Evolutionary conservation across 2,113 vertebrate genomes (phyloP).

Genomic region (Sisor rabdophorus): DNA sequence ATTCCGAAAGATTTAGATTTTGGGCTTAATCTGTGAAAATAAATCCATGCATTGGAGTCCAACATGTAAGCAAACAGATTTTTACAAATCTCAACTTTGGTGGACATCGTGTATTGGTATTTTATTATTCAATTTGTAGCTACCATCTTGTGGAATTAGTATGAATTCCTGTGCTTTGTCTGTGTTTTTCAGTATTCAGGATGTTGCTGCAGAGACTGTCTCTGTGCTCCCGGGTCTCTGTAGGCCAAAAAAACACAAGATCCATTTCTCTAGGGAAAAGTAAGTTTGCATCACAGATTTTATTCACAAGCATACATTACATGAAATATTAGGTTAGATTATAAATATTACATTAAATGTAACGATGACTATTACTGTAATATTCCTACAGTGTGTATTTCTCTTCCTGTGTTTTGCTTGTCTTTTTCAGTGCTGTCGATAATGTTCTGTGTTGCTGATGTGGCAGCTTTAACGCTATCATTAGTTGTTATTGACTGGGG

Average conservation of each 20-base stretch:
- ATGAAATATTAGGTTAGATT: no score
- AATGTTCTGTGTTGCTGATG: constrained; percentile 43
- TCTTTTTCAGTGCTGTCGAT: constrained; percentile 20
- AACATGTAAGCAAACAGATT: no score
- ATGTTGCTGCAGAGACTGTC: constrained; percentile 48
- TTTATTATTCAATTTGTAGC: no score
- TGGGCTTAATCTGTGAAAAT: no score
- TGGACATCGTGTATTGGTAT: no score
- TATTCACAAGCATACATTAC: neutral
- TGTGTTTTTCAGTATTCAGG: constrained; percentile 25
- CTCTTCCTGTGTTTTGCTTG: neutral
- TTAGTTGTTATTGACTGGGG: constrained; percentile 19
- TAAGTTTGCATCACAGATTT: constrained; percentile 26
- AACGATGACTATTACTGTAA: no score
- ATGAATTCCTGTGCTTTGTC: neutral
- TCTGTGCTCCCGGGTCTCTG: constrained; percentile 21
- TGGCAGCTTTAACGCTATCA: constrained; percentile 29
- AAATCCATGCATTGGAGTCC: no score
- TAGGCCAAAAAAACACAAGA: constrained; percentile 30
- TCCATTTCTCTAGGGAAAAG: constrained; percentile 47
- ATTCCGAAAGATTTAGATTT: no score
- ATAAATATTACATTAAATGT: no score
- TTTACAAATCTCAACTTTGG: no score
- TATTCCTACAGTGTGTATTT: neutral
- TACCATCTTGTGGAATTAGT: no score